phyloP scores from a whole-genome alignment of 2,797 vertebrate species.

The Xiphophorus birchmanni region DNA sequence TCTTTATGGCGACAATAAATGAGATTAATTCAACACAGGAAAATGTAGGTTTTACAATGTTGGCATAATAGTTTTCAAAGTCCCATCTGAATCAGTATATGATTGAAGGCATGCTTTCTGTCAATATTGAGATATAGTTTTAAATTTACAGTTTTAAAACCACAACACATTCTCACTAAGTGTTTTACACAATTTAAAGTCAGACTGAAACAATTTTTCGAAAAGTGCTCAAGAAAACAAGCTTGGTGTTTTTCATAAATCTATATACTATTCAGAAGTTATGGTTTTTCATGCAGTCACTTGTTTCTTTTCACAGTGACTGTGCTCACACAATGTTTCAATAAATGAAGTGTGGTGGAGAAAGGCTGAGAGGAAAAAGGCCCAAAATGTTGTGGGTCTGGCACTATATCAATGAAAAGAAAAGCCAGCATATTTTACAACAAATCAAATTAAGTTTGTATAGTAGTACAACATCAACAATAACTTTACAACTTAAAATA shows the following conservation, averaged over 20 bases:
- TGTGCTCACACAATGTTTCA: no score
- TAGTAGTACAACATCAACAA: neutral
- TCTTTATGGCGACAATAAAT: neutral
- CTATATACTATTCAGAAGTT: neutral
- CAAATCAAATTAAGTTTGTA: neutral
- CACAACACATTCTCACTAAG: neutral
- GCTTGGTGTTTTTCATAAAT: neutral
- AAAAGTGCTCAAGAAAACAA: neutral
- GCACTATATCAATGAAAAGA: neutral
- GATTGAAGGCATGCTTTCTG: neutral
- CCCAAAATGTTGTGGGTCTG: neutral
- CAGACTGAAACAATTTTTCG: neutral
- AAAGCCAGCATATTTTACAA: neutral
- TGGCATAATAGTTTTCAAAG: neutral
- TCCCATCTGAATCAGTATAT: neutral
- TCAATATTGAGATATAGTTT: neutral
- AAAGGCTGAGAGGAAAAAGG: neutral
- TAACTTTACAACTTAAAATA: neutral
- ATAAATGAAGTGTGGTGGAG: neutral
- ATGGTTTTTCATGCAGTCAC: neutral
- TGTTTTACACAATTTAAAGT: neutral
- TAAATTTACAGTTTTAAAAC: neutral
- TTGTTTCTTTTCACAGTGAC: neutral
- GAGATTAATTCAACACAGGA: neutral
- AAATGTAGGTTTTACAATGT: neutral